These are phyloP conservation scores for Manis crassicaudata DNA, from an alignment of 2,797 vertebrate species.

Conservation along the genomic window DNA sequence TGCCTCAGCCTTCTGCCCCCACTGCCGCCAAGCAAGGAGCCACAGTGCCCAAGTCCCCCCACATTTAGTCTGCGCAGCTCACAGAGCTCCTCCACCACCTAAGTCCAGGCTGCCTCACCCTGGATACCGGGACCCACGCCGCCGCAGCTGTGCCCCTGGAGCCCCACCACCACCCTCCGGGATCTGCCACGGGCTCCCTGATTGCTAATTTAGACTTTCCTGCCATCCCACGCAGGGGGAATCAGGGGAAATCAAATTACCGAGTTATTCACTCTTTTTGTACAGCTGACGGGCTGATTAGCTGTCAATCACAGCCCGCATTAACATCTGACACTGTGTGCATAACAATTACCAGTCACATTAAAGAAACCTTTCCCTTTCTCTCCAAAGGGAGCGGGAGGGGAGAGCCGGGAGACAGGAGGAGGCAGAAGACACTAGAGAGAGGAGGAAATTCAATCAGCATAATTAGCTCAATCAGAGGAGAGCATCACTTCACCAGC, in stretches of 20 bases:
- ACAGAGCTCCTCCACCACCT: neutral
- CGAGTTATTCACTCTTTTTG: slow-evolving; percentile 90
- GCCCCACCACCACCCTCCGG: slow-evolving; percentile 55
- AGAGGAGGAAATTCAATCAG: slow-evolving; percentile 88
- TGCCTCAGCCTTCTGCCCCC: neutral
- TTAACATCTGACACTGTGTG: slow-evolving; percentile 93
- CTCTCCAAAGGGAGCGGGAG: slow-evolving; percentile 81
- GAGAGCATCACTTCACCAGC: slow-evolving; percentile 84
- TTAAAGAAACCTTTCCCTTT: slow-evolving; percentile 88
- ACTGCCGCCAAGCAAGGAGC: neutral
- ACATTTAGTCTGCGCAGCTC: rapidly evolving
- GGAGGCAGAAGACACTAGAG: slow-evolving; percentile 74
- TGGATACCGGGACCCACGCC: rapidly evolving
- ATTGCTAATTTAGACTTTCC: slow-evolving; percentile 89
- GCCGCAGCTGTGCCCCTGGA: slow-evolving; percentile 56
- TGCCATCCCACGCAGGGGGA: slow-evolving; percentile 87
- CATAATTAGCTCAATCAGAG: slow-evolving; percentile 90
- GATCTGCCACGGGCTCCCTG: slow-evolving; percentile 83
- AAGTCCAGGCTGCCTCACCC: neutral
- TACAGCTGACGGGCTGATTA: slow-evolving; percentile 93
- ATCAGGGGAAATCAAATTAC: slow-evolving; percentile 91
- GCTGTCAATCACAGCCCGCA: slow-evolving; percentile 89
- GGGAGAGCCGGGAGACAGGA: slow-evolving; percentile 76
- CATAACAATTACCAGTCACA: slow-evolving; percentile 93
- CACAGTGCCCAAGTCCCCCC: neutral